A percentile compares a stretch with the other conserved stretches of the same genome.
phyloP scores from a whole-genome alignment of 64 coral and sea anemone species.

The Stichodactyla mertensii region DNA sequence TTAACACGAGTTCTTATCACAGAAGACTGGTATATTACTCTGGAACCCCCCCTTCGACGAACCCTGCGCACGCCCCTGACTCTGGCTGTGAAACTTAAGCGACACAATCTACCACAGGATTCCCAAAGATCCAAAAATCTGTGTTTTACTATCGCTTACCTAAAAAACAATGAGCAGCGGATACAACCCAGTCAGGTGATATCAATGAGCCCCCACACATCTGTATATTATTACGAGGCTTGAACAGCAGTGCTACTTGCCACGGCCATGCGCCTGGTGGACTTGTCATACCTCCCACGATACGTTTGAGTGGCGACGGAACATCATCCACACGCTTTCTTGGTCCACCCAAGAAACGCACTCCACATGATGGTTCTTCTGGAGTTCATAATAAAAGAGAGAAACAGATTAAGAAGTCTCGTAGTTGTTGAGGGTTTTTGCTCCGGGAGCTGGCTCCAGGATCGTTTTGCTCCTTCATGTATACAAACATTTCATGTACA shows the following conservation, averaged over 20 bases:
- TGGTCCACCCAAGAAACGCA: not conserved
- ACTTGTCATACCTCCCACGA: constrained; percentile 42
- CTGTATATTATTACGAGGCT: constrained; percentile 27
- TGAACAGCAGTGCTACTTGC: constrained; percentile 48
- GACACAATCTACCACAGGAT: too few species aligned
- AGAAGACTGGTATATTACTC: too few species aligned
- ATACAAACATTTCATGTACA: too few species aligned
- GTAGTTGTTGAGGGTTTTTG: not conserved
- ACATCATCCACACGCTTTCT: constrained; percentile 1
- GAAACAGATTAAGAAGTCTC: not conserved
- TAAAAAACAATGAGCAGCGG: constrained; percentile 49
- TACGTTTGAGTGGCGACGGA: constrained; percentile 23
- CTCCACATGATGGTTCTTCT: constrained; percentile 22
- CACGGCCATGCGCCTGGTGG: constrained; percentile 51
- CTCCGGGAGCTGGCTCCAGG: too few species aligned
- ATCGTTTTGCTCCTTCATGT: too few species aligned
- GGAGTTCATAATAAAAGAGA: not conserved
- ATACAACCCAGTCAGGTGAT: constrained; percentile 53
- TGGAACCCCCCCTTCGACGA: too few species aligned
- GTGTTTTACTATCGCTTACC: constrained; percentile 4
- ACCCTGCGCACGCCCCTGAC: too few species aligned
- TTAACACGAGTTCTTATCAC: too few species aligned
- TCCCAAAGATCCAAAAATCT: too few species aligned
- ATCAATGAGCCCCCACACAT: constrained; percentile 55
- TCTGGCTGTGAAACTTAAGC: too few species aligned